phyloP scores from a whole-genome alignment of 2,113 vertebrate species.

The Herpailurus yagouaroundi region DNA sequence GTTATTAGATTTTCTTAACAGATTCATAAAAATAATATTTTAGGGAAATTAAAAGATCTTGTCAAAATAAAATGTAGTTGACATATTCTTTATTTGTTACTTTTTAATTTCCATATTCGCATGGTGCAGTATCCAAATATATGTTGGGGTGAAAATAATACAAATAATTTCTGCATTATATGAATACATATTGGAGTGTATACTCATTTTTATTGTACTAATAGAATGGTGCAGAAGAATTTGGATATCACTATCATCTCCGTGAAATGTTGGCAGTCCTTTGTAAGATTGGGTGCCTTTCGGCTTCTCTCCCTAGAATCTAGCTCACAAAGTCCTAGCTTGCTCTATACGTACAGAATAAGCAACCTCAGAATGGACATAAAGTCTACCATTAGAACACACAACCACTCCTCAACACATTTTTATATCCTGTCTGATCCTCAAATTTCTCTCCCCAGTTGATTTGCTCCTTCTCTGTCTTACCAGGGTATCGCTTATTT shows the following conservation, averaged over 20 bases:
- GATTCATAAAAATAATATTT: background rate
- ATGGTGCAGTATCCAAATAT: background rate
- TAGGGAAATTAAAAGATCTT: background rate
- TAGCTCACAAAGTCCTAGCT: background rate
- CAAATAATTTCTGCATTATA: background rate
- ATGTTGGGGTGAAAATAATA: background rate
- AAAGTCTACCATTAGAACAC: background rate
- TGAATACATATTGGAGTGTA: background rate
- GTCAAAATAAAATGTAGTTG: background rate
- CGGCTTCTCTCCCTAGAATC: background rate
- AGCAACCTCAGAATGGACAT: background rate
- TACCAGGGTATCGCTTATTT: background rate
- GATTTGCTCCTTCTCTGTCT: background rate
- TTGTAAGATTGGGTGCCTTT: background rate
- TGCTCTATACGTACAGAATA: background rate
- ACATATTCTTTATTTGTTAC: background rate
- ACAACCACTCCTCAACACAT: background rate
- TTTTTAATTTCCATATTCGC: background rate
- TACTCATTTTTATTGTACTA: background rate
- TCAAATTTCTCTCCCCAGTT: background rate
- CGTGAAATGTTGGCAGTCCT: background rate
- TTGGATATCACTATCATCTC: background rate
- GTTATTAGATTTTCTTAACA: background rate
- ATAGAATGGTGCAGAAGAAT: background rate
- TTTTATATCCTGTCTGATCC: background rate